Evolutionary conservation across 2,888 invertebrate species (phyloP).

Genomic region (Lithophane leautieri): DNA sequence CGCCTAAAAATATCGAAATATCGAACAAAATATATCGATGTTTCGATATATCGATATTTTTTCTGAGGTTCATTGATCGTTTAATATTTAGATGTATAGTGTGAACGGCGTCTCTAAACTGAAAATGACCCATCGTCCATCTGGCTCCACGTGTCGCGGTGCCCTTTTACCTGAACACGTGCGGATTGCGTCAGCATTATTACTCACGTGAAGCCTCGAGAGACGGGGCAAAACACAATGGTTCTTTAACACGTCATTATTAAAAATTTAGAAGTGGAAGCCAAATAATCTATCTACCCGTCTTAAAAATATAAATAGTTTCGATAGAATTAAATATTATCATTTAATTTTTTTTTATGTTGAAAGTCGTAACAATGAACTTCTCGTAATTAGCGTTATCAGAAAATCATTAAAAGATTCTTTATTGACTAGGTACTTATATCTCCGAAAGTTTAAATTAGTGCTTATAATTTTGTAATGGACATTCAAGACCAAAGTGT

Average conservation of each 20-base stretch:
- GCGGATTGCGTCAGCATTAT: constrained; percentile 16
- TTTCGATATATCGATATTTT: too few relatives aligned
- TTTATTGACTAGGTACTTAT: background rate
- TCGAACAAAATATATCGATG: too few relatives aligned
- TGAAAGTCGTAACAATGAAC: background rate
- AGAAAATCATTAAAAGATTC: background rate
- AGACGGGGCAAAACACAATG: background rate
- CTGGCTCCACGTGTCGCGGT: constrained; percentile 3
- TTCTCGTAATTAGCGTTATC: background rate
- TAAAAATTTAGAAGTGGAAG: background rate
- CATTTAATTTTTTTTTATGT: background rate
- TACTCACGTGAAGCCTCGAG: constrained; percentile 2
- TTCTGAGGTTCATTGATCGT: background rate
- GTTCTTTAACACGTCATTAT: background rate
- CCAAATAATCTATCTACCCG: background rate
- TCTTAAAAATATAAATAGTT: background rate
- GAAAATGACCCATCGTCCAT: background rate
- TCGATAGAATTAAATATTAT: background rate
- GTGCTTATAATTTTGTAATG: background rate
- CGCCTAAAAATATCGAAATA: too few relatives aligned
- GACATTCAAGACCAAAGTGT: background rate
- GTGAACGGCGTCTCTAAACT: background rate
- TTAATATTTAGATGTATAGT: background rate
- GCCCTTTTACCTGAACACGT: constrained; percentile 18
- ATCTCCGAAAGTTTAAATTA: background rate